Evolutionary conservation across 2,113 vertebrate species (phyloP).

Genomic region (Rallus limicola): DNA sequence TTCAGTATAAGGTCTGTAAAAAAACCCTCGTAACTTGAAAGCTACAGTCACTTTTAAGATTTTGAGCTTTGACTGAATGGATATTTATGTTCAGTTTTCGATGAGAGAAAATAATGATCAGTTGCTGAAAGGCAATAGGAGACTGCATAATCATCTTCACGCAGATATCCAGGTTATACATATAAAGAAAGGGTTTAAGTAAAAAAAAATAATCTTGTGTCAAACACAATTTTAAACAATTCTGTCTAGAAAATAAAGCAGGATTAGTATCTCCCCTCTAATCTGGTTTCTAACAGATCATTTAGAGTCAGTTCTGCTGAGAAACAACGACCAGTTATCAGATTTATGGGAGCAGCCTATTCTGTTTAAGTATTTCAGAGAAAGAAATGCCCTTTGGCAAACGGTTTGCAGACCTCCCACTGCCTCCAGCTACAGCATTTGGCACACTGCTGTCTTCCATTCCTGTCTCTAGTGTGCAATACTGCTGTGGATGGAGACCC

Average conservation of each 20-base stretch:
- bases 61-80: neutral
- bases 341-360: neutral
- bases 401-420: neutral
- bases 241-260: neutral
- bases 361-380: neutral
- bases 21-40: neutral
- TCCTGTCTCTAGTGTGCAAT: neutral
- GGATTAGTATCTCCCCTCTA: neutral
- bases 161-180: neutral
- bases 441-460: accelerated
- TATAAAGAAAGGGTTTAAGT: neutral
- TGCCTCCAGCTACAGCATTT: neutral
- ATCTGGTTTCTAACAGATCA: neutral
- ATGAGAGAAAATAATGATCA: neutral
- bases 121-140: neutral
- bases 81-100: neutral
- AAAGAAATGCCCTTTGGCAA: neutral
- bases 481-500: neutral
- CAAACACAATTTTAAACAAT: neutral
- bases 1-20: neutral
- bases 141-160: neutral
- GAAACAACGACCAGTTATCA: neutral
- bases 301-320: neutral
- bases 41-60: neutral
- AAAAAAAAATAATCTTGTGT: neutral